Conservation (phyloP, 2,113 vertebrate genomes). For the Pyxicephalus adspersus region DNA sequence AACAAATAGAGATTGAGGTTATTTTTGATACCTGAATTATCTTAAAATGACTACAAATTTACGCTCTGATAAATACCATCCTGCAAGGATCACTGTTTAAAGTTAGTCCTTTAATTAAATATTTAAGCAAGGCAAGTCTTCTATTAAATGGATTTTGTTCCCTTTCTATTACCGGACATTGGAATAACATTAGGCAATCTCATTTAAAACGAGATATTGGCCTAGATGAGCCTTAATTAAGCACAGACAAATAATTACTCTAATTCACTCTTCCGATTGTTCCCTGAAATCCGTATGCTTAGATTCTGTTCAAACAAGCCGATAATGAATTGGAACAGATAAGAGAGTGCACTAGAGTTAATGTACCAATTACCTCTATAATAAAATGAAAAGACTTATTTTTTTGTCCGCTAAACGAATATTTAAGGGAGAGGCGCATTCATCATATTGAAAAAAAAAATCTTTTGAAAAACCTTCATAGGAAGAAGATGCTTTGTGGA, state of each 20-base stretch:
- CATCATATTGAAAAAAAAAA: background rate
- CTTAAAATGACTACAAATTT: too few species aligned
- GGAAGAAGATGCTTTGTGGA: background rate
- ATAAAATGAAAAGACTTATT: conserved; percentile 27
- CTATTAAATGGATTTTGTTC: conserved; percentile 36
- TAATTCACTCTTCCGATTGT: conserved; percentile 47
- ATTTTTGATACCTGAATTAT: too few species aligned
- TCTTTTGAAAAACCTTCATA: background rate
- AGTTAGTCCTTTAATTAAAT: conserved; percentile 12
- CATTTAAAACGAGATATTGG: conserved; percentile 46
- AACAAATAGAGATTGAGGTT: too few species aligned
- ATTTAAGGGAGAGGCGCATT: background rate
- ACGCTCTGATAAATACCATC: conserved; percentile 5
- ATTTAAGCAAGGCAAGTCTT: conserved; percentile 33
- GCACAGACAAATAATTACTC: conserved; percentile 47
- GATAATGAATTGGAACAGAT: conserved; percentile 49
- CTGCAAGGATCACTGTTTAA: conserved; percentile 8
- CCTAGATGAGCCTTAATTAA: conserved; percentile 53
- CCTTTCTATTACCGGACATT: conserved; percentile 49
- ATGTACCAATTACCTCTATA: conserved; percentile 43
- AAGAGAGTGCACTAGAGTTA: conserved; percentile 25
- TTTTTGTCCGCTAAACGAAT: conserved; percentile 1
- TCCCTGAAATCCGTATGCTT: conserved; percentile 12
- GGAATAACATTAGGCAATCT: conserved; percentile 41
- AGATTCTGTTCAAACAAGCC: conserved; percentile 45